Evolutionary conservation across 2,113 vertebrate species (phyloP).

Genomic region (Zootoca vivipara): DNA sequence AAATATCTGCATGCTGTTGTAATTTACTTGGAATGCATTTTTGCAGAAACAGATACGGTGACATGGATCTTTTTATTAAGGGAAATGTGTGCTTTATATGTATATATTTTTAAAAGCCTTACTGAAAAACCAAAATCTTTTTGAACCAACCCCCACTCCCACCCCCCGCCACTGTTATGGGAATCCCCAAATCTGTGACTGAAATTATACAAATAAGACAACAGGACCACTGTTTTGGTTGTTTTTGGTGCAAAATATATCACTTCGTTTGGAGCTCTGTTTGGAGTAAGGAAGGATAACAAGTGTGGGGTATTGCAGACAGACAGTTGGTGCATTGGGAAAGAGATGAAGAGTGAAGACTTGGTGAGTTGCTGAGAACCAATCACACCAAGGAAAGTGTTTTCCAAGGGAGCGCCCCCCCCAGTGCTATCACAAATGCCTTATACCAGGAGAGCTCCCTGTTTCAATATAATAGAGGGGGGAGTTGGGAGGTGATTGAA

Average conservation of each 20-base stretch:
- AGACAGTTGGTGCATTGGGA: background rate
- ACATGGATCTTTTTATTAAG: background rate
- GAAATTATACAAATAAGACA: background rate
- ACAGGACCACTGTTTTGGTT: background rate
- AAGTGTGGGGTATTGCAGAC: background rate
- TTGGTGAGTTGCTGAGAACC: background rate
- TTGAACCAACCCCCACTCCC: too few species aligned
- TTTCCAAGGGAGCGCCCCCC: background rate
- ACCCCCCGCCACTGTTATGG: too few species aligned
- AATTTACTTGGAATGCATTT: background rate
- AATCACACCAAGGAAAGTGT: too few species aligned
- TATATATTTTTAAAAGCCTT: background rate
- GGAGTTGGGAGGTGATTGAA: background rate
- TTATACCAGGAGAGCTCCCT: too few species aligned
- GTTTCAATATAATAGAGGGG: background rate
- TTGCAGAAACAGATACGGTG: background rate
- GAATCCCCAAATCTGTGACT: background rate
- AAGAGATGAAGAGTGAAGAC: background rate
- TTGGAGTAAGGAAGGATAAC: background rate
- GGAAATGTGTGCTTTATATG: too few species aligned
- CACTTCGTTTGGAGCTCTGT: background rate
- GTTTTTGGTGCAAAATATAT: background rate
- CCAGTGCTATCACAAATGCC: too few species aligned
- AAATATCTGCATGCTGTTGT: background rate
- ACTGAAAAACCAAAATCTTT: background rate